Evolutionary conservation across 2,797 vertebrate genomes (phyloP), one percentile per base, ranked within the genome.

Genomic region (Thaleichthys pacificus): DNA sequence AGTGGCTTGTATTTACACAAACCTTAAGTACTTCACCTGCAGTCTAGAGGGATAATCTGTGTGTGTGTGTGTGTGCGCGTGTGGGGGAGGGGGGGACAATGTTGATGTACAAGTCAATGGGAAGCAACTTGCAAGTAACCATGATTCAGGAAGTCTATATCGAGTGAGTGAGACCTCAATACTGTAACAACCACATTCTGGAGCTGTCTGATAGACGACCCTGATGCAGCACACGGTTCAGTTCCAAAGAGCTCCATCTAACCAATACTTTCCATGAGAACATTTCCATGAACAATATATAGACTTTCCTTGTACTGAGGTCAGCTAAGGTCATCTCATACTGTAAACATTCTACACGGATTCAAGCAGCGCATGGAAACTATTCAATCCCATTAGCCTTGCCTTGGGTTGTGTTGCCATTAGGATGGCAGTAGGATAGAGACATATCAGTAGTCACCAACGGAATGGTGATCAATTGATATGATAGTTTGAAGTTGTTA

Each of bases 1-100:
- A 47, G 69, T 24, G n/a, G 24, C 19, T n/a, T 22, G 38, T 60
- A 64, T 71, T 74, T 81, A 69, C 56, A 77, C 38, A 70, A 74
- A 24, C 21, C 5, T 35, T 28, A 66, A 71, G 75, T 12, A 61
- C 51, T 32, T 64, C 14, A 63, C 42, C 26, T 19, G 11, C 38
- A 24, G 65, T 42, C 1, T 1, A 7, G 38, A 17, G 15, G 12
- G 9, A 22, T 12, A 5, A 35, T 14, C 65, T 38, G 21, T 65
- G 35, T 56, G 51, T 56, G 51, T 54, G 51, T 19, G 51, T 54
- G 49, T 19, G 51, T n/a, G 51, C n/a, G 17, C 7, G 51, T 12
- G 38, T 0, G 38, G 3, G 9, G 38, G 38, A 12, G n/a, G 38
- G 38, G 38, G 38, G 38, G 38, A 12, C 38, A 42, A 42, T 42